phyloP scores from a whole-genome alignment of 2,888 invertebrate genomes.

The Acanthosepion esculentum region DNA sequence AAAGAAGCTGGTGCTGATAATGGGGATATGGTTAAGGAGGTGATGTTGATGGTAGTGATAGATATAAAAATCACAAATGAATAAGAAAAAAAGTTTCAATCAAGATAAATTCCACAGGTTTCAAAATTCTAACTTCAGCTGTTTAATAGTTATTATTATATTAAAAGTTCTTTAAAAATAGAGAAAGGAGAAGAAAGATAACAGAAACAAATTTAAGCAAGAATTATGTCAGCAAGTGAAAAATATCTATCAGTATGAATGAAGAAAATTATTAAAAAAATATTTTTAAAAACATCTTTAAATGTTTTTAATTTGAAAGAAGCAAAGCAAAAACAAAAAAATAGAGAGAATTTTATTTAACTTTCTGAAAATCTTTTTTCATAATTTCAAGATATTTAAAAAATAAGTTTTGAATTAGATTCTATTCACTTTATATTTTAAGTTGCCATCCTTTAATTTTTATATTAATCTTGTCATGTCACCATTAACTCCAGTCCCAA shows the following conservation, averaged over 20 bases:
- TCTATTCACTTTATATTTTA: neutral
- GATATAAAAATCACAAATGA: neutral
- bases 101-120: neutral
- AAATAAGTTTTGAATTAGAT: slow-evolving; percentile 33
- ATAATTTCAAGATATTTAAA: neutral
- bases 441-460: neutral
- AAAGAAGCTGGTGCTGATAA: neutral
- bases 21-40: too few species aligned
- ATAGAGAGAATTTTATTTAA: neutral
- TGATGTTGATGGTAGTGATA: neutral
- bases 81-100: neutral
- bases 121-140: slow-evolving; percentile 1
- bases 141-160: neutral
- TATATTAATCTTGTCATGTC: neutral
- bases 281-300: neutral
- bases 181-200: neutral
- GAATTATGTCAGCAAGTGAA: neutral
- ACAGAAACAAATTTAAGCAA: neutral
- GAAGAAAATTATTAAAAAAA: slow-evolving; percentile 6
- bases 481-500: too few species aligned
- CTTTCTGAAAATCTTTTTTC: neutral
- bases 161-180: neutral
- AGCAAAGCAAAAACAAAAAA: neutral
- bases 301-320: neutral
- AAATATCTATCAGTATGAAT: neutral